Conservation (phyloP, 2,888 invertebrate species). For the Abrostola triplasia region DNA sequence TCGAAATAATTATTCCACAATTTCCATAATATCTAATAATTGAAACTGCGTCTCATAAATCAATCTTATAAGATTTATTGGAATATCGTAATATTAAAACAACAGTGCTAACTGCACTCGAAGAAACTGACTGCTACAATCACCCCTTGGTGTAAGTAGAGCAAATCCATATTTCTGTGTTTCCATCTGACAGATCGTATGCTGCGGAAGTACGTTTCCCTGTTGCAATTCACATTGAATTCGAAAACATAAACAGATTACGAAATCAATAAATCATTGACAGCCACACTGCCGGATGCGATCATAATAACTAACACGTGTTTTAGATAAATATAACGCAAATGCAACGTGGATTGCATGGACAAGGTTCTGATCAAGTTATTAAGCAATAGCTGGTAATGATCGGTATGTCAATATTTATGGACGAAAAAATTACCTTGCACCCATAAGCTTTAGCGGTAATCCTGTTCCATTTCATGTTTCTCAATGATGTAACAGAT, state of each 20-base stretch:
- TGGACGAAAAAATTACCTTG: conserved; percentile 21
- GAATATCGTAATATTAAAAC: background rate
- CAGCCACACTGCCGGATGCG: conserved; percentile 61
- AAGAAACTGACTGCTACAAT: background rate
- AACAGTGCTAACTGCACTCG: background rate
- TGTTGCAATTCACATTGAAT: conserved; percentile 44
- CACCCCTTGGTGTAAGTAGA: background rate
- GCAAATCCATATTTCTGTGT: conserved; percentile 6
- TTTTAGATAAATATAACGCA: conserved; percentile 52
- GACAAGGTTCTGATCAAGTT: conserved; percentile 44
- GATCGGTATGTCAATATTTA: conserved; percentile 7
- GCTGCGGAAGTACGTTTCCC: conserved; percentile 48
- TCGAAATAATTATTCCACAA: conserved; percentile 1
- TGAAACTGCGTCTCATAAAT: conserved; percentile 1
- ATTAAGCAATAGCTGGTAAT: conserved; percentile 27
- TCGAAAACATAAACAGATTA: conserved; percentile 54
- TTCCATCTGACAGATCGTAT: conserved; percentile 23
- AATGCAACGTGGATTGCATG: conserved; percentile 40
- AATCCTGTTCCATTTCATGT: background rate
- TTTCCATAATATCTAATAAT: conserved; percentile 3
- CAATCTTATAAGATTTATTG: conserved; percentile 4
- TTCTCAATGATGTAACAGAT: too few relatives aligned
- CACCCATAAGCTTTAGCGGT: conserved; percentile 16
- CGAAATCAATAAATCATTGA: conserved; percentile 61
- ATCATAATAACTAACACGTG: conserved; percentile 54